Evolutionary conservation across 2,888 invertebrate species (phyloP).

Genomic region (Ornithoptera alexandrae): DNA sequence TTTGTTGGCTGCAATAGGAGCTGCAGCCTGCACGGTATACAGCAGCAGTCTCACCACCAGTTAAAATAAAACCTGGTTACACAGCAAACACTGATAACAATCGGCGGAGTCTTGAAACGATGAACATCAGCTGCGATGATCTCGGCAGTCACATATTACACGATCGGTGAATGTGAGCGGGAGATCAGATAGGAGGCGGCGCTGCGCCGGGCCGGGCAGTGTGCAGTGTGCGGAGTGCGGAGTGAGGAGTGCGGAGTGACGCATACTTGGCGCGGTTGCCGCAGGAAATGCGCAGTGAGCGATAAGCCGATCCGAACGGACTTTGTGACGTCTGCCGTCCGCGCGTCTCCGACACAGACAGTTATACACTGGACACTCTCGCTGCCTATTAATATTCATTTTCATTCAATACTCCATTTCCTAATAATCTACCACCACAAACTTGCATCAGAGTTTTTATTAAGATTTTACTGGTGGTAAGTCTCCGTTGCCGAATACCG

Average conservation of each 20-base stretch:
- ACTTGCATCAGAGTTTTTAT: no score
- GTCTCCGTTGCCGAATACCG: no score
- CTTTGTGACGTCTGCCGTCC: conserved; percentile 78
- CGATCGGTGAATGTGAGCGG: conserved; percentile 24
- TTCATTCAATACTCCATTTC: no score
- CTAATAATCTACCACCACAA: no score
- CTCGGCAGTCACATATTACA: conserved; percentile 22
- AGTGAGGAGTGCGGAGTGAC: conserved; percentile 55
- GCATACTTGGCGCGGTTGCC: conserved; percentile 67
- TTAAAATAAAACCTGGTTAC: no score
- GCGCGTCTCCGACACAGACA: conserved; percentile 58
- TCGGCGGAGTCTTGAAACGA: neutral
- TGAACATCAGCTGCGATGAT: conserved; percentile 3
- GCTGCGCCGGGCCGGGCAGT: conserved; percentile 29
- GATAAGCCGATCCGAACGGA: conserved; percentile 76
- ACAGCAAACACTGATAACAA: no score
- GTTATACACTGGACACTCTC: conserved; percentile 44
- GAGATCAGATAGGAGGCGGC: conserved; percentile 27
- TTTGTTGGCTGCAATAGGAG: no score
- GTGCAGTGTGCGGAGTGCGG: conserved; percentile 66
- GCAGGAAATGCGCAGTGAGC: conserved; percentile 72
- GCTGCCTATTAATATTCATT: neutral
- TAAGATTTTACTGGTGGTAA: no score
- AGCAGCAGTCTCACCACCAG: no score
- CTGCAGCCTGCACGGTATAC: no score